phyloP scores from a whole-genome alignment of 2,113 vertebrate species.

The Sus scrofa region DNA sequence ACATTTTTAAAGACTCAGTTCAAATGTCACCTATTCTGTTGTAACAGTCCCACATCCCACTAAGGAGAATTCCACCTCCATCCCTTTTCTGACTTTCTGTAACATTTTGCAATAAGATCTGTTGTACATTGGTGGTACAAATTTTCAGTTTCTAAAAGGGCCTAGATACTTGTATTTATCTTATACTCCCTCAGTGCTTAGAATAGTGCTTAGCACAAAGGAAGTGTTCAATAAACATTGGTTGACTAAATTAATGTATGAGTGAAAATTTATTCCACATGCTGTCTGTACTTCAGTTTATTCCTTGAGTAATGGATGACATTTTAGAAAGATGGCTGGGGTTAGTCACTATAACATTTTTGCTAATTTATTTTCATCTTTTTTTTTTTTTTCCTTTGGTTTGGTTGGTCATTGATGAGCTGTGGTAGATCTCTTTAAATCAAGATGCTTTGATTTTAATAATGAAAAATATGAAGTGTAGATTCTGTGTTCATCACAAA shows the following conservation, averaged over 20 bases:
- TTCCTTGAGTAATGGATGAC: neutral
- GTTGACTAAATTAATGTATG: neutral
- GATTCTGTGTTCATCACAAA: neutral
- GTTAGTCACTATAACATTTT: neutral
- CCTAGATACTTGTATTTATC: neutral
- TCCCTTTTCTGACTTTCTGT: neutral
- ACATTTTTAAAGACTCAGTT: neutral
- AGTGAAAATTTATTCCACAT: neutral
- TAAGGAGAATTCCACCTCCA: neutral
- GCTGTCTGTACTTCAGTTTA: neutral
- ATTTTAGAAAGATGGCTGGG: conserved; percentile 11
- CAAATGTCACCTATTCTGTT: neutral
- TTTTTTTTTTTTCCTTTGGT: neutral
- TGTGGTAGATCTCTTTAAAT: neutral
- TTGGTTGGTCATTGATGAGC: neutral
- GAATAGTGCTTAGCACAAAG: neutral
- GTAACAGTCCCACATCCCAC: neutral
- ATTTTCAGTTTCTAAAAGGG: neutral
- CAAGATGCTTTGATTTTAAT: conserved; percentile 8
- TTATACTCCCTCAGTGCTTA: neutral
- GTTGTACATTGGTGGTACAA: neutral
- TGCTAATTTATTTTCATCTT: neutral
- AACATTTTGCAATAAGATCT: neutral
- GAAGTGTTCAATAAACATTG: neutral
- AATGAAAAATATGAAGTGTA: neutral